These are phyloP conservation scores for Mythimna loreyi DNA, from an alignment of 2,888 invertebrate genomes.

Conservation along the genomic window DNA sequence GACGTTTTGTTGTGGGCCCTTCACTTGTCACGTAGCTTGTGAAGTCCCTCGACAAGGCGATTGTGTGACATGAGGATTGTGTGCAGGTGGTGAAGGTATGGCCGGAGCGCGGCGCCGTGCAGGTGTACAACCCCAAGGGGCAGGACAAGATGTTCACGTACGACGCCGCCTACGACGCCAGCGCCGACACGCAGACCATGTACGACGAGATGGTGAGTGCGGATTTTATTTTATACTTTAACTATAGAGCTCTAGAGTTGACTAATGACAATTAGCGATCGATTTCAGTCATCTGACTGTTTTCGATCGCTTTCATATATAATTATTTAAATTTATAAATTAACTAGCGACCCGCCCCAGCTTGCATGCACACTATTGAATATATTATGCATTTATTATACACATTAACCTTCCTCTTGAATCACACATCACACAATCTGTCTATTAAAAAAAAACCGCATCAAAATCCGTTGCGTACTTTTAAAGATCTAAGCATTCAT, in stretches of 20 bases:
- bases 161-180: slow-evolving; percentile 98
- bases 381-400: too few relatives aligned
- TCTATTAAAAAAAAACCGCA: too few relatives aligned
- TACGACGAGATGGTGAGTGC: slow-evolving; percentile 97
- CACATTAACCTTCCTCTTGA: too few relatives aligned
- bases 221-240: background rate
- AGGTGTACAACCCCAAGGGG: slow-evolving; percentile 96
- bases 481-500: background rate
- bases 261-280: too few relatives aligned
- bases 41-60: background rate
- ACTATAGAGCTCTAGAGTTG: too few relatives aligned
- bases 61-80: slow-evolving; percentile 13
- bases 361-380: too few relatives aligned
- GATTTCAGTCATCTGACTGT: too few relatives aligned
- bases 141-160: slow-evolving; percentile 98
- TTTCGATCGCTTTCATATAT: too few relatives aligned
- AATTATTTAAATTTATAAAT: too few relatives aligned
- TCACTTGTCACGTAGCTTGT: slow-evolving; percentile 4
- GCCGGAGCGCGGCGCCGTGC: slow-evolving; percentile 96
- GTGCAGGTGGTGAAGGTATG: slow-evolving; percentile 94
- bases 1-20: slow-evolving; percentile 1
- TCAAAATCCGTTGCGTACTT: too few relatives aligned
- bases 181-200: slow-evolving; percentile 96
- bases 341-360: too few relatives aligned
- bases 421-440: too few relatives aligned